Conservation (phyloP, 2,113 vertebrate species). For the Acinonyx jubatus region DNA sequence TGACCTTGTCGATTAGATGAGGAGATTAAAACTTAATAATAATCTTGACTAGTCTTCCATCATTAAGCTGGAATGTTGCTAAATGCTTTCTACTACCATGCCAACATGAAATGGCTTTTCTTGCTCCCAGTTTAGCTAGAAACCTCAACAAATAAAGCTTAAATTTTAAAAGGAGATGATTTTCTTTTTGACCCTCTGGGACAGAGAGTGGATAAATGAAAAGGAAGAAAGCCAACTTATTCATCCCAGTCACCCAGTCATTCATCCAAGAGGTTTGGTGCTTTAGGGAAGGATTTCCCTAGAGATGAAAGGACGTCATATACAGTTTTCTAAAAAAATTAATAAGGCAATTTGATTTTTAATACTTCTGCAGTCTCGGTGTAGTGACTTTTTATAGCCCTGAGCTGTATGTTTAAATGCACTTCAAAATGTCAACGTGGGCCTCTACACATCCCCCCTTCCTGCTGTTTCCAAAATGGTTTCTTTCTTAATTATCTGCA, state of each 20-base stretch:
- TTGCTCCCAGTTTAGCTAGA: constrained; percentile 44
- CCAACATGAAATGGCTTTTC: constrained; percentile 23
- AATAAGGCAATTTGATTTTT: constrained; percentile 63
- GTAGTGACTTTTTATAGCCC: constrained; percentile 44
- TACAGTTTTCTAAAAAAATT: constrained; percentile 56
- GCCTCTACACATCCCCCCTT: background rate
- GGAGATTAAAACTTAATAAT: constrained; percentile 50
- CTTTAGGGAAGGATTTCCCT: constrained; percentile 47
- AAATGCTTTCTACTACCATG: constrained; percentile 33
- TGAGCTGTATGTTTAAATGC: constrained; percentile 33
- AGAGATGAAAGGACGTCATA: constrained; percentile 11
- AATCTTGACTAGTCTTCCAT: constrained; percentile 29
- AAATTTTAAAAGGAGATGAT: constrained; percentile 39
- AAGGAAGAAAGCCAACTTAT: constrained; percentile 33
- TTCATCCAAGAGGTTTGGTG: background rate
- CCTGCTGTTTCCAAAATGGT: constrained; percentile 31
- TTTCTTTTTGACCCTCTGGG: constrained; percentile 51
- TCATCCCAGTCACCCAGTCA: background rate
- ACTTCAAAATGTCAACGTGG: background rate
- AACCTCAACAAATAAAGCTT: constrained; percentile 48
- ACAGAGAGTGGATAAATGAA: background rate
- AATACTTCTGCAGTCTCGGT: constrained; percentile 58
- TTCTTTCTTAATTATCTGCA: constrained; percentile 57
- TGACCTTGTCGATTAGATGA: constrained; percentile 21
- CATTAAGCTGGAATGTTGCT: background rate